Evolutionary conservation across 2,888 invertebrate species (phyloP), one percentile per base, ranked within the genome.

Genomic region (Gisinianus flammeolus): DNA sequence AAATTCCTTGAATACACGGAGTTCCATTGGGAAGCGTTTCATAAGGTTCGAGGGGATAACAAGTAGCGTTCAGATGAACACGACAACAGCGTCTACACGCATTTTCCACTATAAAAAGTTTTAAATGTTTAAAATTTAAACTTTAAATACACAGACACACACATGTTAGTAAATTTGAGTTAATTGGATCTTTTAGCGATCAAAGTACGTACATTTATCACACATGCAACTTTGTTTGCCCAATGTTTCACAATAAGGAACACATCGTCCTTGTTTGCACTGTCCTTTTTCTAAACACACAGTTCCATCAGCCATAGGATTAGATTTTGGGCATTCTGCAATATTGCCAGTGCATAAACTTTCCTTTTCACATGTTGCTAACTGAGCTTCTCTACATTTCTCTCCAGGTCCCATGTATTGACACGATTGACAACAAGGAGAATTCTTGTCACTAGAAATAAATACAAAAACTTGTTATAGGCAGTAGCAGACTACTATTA

Each of bases 201-300:
- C 8, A 64, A 66, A n/a, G 28, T 33, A 69, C 91, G 87, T 88
- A 94, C 94, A 93, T 85, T 94, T 93, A 86, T 97, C 96, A 87
- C 98, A 98, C 94, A 97, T 96, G 90, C 98, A 98, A 87, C 96
- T 96, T 87, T 94, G 94, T 86, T 94, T 89, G 71, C 93, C 94
- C 87, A 95, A 94, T 24, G 95, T 95, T 89, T 98, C 96, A 87
- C 98, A 98, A 88, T 94, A 97, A 0, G 97, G 96, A 85, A 95
- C 91, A 87, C 98, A 98, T 85, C 93, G 92, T n/a, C 98, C 98
- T 85, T 90, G 91, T 74, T 92, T 90, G 86, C 98, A 98, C 85
- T 94, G 93, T 0, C 97, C 97, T 79, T 94, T 91, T 88, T 97
- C 97, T 80, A 96, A 91, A 86, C 98, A 98, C 85, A 92, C 92